Evolutionary conservation across 1,140 invertebrate species (phyloP).

Genomic region (Macrocentrus cingulum): DNA sequence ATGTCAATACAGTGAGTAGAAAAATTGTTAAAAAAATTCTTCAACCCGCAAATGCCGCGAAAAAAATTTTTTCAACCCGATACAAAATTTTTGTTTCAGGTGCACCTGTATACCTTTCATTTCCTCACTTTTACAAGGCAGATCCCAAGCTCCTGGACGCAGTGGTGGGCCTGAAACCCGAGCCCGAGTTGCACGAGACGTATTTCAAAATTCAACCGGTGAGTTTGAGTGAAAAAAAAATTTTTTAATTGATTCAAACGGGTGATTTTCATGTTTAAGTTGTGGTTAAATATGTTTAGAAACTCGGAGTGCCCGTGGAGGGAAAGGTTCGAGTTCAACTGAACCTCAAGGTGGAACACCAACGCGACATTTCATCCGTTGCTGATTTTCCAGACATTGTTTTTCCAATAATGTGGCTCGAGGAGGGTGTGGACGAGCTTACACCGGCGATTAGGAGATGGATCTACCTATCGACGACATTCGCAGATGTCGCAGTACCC

Average conservation of each 20-base stretch:
- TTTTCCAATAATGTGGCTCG: constrained; percentile 86
- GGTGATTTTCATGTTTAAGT: too few relatives aligned
- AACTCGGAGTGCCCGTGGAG: constrained; percentile 81
- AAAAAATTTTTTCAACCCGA: too few relatives aligned
- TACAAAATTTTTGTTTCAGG: too few relatives aligned
- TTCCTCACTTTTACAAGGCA: constrained; percentile 85
- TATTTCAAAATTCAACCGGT: constrained; percentile 88
- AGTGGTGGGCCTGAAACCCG: constrained; percentile 75
- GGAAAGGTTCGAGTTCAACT: constrained; percentile 79
- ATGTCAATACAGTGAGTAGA: constrained; percentile 78
- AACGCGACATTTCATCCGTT: constrained; percentile 70
- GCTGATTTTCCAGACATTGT: constrained; percentile 77
- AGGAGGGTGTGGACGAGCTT: constrained; percentile 83
- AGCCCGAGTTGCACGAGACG: constrained; percentile 71
- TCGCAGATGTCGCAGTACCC: constrained; percentile 69
- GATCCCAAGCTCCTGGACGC: constrained; percentile 71
- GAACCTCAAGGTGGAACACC: constrained; percentile 76
- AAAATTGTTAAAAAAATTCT: too few relatives aligned
- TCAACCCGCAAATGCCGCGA: too few relatives aligned
- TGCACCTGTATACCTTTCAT: constrained; percentile 83
- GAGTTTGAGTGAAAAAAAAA: too few relatives aligned
- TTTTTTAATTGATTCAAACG: too few relatives aligned
- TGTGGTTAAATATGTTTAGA: constrained; percentile 72
- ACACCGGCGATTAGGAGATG: constrained; percentile 73
- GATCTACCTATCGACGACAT: constrained; percentile 76